These are phyloP conservation scores for Sminthurides aquaticus DNA, from an alignment of 2,888 invertebrate species.

Conservation along the genomic window DNA sequence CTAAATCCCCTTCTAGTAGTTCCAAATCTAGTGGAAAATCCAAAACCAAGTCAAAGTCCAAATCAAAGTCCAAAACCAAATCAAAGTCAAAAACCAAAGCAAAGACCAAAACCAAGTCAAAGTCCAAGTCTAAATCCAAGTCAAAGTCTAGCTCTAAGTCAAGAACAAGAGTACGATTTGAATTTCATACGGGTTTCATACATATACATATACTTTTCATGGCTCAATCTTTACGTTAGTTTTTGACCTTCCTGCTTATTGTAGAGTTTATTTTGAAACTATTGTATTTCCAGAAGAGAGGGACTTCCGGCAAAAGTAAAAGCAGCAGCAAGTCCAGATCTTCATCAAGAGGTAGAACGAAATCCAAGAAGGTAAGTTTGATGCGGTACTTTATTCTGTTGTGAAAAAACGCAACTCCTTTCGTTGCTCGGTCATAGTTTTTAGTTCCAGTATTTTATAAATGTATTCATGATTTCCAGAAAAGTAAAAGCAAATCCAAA, in stretches of 20 bases:
- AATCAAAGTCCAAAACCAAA: slow-evolving; percentile 7
- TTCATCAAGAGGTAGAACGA: neutral
- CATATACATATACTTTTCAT: too few species aligned
- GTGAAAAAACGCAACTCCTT: too few species aligned
- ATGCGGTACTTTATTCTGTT: too few species aligned
- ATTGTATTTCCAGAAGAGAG: slow-evolving; percentile 7
- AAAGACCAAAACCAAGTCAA: slow-evolving; percentile 7
- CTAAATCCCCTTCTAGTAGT: too few species aligned
- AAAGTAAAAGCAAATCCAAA: neutral
- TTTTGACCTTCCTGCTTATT: too few species aligned
- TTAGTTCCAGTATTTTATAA: too few species aligned
- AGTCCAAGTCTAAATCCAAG: slow-evolving; percentile 3
- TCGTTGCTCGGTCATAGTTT: too few species aligned
- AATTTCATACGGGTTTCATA: too few species aligned
- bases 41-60: slow-evolving; percentile 13
- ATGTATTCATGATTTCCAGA: too few species aligned
- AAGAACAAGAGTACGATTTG: neutral
- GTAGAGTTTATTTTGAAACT: too few species aligned
- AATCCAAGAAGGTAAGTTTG: neutral
- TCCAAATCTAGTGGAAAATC: neutral
- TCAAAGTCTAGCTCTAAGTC: slow-evolving; percentile 10
- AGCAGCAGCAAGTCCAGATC: slow-evolving; percentile 12
- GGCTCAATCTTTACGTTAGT: too few species aligned
- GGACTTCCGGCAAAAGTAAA: slow-evolving; percentile 9
- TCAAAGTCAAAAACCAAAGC: slow-evolving; percentile 12